A percentile compares a stretch with the other conserved stretches of the same genome.
phyloP scores from a whole-genome alignment of 1,140 invertebrate genomes.

The Drosophila nikananu region DNA sequence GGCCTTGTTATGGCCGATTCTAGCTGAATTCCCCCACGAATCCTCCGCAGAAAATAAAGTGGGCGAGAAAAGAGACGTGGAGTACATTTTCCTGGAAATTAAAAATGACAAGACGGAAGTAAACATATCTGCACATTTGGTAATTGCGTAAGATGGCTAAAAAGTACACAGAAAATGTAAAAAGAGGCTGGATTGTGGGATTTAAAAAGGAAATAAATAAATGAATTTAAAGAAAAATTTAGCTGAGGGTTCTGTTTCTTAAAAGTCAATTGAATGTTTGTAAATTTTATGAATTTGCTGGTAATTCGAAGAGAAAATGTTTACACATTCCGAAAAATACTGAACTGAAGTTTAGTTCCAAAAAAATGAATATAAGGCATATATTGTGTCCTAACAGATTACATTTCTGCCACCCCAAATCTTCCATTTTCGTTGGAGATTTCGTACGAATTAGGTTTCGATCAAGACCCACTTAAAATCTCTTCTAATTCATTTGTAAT shows the following conservation, averaged over 20 bases:
- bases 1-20: constrained; percentile 28
- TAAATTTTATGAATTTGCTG: not conserved
- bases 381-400: not conserved
- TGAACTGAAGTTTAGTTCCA: not conserved
- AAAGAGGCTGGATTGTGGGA: not conserved
- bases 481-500: constrained; percentile 18
- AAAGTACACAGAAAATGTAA: not conserved
- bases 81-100: constrained; percentile 37
- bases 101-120: constrained; percentile 23
- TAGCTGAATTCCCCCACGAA: constrained; percentile 1
- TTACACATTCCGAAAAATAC: not conserved
- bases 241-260: not conserved
- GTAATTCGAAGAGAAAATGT: not conserved
- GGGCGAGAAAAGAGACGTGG: not conserved
- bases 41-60: constrained; percentile 1
- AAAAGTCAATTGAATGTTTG: not conserved
- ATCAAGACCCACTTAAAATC: constrained; percentile 3
- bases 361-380: not conserved
- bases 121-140: constrained; percentile 9
- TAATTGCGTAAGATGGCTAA: constrained; percentile 3
- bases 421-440: too few species aligned
- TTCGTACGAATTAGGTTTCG: not conserved
- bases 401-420: too few species aligned
- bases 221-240: not conserved
- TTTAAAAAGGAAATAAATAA: not conserved